Evolutionary conservation across 2,113 vertebrate genomes (phyloP).

Genomic region (Capreolus pygargus): DNA sequence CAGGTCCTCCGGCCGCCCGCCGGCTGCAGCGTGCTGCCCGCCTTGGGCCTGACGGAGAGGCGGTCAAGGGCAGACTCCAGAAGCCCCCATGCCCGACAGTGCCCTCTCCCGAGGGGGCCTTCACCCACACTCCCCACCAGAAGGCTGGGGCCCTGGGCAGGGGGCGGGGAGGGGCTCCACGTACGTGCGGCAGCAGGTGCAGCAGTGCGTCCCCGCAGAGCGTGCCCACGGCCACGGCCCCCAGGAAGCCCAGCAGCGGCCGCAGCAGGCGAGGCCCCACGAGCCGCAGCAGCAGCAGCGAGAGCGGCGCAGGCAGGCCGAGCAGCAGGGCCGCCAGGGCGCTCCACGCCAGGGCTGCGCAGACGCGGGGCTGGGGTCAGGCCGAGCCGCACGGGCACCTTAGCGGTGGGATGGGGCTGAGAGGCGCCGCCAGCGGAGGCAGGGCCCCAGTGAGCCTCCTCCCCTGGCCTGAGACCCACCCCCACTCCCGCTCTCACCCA

Average conservation of each 20-base stretch:
- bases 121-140: background rate
- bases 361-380: background rate
- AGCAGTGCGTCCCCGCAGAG: slow-evolving; percentile 89
- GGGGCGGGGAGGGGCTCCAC: slow-evolving; percentile 19
- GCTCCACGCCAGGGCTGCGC: slow-evolving; percentile 83
- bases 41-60: slow-evolving; percentile 75
- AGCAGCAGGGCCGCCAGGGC: slow-evolving; percentile 81
- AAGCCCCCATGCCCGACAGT: background rate
- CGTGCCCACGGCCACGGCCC: slow-evolving; percentile 87
- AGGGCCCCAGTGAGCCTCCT: background rate
- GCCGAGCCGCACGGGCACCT: background rate
- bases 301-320: slow-evolving; percentile 83
- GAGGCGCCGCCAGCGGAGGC: background rate
- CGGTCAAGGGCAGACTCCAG: slow-evolving; percentile 14
- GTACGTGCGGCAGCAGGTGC: slow-evolving; percentile 88
- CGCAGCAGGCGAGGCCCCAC: slow-evolving; percentile 71
- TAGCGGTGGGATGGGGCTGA: background rate
- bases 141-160: background rate
- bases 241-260: slow-evolving; percentile 84
- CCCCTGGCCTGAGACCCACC: background rate
- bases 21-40: slow-evolving; percentile 39
- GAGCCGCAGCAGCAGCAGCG: slow-evolving; percentile 79
- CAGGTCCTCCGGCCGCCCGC: slow-evolving; percentile 62
- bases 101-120: background rate
- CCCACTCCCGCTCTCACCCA: background rate